Conservation (phyloP, 2,113 vertebrate genomes). For the Sebastes fasciatus region DNA sequence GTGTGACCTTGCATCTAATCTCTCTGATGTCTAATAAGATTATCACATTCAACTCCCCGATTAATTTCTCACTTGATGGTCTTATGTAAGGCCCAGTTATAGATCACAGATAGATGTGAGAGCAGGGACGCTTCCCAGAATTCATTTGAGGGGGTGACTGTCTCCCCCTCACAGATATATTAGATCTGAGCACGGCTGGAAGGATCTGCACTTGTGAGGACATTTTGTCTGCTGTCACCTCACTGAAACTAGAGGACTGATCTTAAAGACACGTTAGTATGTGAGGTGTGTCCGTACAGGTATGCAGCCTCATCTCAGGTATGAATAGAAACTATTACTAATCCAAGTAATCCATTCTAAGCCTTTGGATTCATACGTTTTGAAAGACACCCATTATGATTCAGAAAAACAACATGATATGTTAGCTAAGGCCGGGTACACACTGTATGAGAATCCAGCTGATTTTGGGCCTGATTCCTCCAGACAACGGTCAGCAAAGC, state of each 20-base stretch:
- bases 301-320: neutral
- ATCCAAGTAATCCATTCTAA: neutral
- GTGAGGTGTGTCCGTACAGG: neutral
- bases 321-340: neutral
- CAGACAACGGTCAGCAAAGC: too few relatives aligned
- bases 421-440: too few relatives aligned
- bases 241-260: neutral
- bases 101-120: constrained; percentile 16
- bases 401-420: neutral
- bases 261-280: neutral
- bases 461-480: too few relatives aligned
- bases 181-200: neutral
- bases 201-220: too few relatives aligned
- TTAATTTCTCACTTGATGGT: neutral
- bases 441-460: too few relatives aligned
- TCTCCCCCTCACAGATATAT: neutral
- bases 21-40: constrained; percentile 11
- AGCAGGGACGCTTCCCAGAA: neutral
- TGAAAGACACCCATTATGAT: neutral
- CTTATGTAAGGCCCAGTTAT: constrained; percentile 1
- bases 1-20: constrained; percentile 23
- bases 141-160: neutral
- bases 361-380: neutral
- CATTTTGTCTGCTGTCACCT: too few relatives aligned
- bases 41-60: neutral